Base-by-base conservation (phyloP, 2,797 vertebrate genomes). In the Acrossocheilus fasciatus region DNA sequence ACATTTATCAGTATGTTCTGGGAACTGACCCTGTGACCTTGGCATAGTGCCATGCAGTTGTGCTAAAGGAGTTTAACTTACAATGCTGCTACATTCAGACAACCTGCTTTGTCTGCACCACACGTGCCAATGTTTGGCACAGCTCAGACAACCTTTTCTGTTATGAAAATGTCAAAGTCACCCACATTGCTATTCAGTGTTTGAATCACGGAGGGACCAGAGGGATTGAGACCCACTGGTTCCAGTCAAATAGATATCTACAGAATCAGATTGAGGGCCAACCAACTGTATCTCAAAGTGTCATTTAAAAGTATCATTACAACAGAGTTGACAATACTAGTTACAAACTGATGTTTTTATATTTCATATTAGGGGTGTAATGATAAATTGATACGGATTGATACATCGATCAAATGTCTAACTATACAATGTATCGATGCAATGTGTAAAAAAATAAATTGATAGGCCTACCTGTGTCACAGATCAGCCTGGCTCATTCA, bases 91-190 rank as follows among this genome's bases (percentile, higher is more conserved):
- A 30, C 69, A 36, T n/a, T 12, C 41, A 75, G 41, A 39, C 34
- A 57, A 20, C 47, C 66, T 82, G 47, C 36, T 82, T 82, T 72
- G 34, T 20, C 70, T 83, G 41, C 70, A 8, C 0, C 54, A 23
- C 54, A 62, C 4, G 41, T 59, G 43, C 36, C 8, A 59, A 18
- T 59, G 52, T 83, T 83, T 74, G 69, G 52, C 39, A 75, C 23
- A 50, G 43, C 73, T 64, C 20, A 66, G 72, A 64, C 57, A 75
- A 64, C 70, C 54, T 82, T 74, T 83, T 73, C 52, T 64, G 52
- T 47, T 74, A 47, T 75, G 41, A 75, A 75, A 83, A 83, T 83
- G 41, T 50, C 70, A 69, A 50, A 64, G 36, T 64, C 70, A 41
- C 23, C 4, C 57, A 62, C 72, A 75, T 64, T 83, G 70, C 54